phyloP scores from a whole-genome alignment of 2,797 vertebrate genomes.

The Pempheris klunzingeri region DNA sequence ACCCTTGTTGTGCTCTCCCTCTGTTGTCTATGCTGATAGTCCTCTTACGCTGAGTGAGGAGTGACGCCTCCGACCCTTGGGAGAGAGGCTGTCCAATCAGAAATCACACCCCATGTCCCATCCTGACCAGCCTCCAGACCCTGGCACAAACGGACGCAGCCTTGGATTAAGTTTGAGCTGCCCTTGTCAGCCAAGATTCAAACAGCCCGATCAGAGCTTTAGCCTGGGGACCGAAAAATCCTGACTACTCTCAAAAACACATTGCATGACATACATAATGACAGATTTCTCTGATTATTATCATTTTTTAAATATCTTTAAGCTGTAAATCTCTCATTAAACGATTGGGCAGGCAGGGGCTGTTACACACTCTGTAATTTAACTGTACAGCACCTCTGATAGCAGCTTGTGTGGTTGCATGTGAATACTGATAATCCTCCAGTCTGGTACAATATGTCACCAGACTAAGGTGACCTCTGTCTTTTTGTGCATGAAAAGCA shows the following conservation, averaged over 20 bases:
- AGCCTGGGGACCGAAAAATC: no score
- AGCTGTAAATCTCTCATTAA: background rate
- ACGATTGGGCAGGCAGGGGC: background rate
- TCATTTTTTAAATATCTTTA: background rate
- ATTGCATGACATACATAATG: background rate
- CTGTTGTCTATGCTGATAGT: no score
- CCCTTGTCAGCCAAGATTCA: background rate
- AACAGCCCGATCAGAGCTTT: background rate
- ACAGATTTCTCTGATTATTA: conserved; percentile 1
- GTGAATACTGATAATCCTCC: conserved; percentile 17
- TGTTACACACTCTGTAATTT: background rate
- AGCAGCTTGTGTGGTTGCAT: background rate
- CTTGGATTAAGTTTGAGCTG: background rate
- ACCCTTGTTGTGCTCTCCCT: no score
- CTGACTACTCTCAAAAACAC: conserved; percentile 1
- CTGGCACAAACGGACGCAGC: no score
- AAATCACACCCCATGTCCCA: no score
- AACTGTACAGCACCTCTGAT: background rate
- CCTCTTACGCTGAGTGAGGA: no score
- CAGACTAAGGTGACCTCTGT: conserved; percentile 21
- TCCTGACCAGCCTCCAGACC: no score
- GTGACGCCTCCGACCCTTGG: no score
- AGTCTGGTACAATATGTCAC: background rate
- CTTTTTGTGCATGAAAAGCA: conserved; percentile 25
- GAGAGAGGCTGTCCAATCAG: no score